phyloP scores from a whole-genome alignment of 2,888 invertebrate genomes.

The Teleogryllus oceanicus region DNA sequence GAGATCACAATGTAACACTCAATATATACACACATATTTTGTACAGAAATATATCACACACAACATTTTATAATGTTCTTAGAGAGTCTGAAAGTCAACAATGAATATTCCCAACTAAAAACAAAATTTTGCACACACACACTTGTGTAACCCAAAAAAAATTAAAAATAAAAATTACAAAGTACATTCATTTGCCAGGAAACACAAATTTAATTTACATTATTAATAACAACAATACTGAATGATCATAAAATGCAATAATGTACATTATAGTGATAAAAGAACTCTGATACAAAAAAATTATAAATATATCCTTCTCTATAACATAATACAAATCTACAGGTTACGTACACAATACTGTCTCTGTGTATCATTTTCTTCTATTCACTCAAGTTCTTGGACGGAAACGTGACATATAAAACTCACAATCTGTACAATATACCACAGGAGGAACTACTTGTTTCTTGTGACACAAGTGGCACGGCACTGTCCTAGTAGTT shows the following conservation, averaged over 20 bases:
- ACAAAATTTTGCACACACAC: no score
- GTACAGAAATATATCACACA: not conserved
- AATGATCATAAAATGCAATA: not conserved
- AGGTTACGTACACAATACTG: no score
- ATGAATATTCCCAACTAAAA: not conserved
- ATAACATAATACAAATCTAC: no score
- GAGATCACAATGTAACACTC: slow-evolving; percentile 20
- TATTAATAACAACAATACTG: not conserved
- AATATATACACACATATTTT: not conserved
- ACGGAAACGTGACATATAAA: slow-evolving; percentile 83
- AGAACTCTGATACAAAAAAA: not conserved
- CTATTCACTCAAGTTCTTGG: slow-evolving; percentile 53
- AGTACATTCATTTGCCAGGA: no score
- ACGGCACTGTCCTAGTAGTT: slow-evolving; percentile 58
- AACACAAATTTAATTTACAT: no score
- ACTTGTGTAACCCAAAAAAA: no score
- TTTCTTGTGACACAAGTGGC: slow-evolving; percentile 85
- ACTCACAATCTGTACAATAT: slow-evolving; percentile 88
- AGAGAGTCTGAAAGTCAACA: not conserved
- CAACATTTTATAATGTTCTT: not conserved
- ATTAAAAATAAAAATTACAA: no score
- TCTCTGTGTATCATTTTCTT: no score
- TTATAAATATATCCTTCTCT: no score
- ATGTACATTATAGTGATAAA: slow-evolving; percentile 3
- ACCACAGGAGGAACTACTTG: slow-evolving; percentile 70